These are phyloP conservation scores for Rousettus leschenaultii DNA, from an alignment of 2,113 vertebrate species.

Conservation along the genomic window DNA sequence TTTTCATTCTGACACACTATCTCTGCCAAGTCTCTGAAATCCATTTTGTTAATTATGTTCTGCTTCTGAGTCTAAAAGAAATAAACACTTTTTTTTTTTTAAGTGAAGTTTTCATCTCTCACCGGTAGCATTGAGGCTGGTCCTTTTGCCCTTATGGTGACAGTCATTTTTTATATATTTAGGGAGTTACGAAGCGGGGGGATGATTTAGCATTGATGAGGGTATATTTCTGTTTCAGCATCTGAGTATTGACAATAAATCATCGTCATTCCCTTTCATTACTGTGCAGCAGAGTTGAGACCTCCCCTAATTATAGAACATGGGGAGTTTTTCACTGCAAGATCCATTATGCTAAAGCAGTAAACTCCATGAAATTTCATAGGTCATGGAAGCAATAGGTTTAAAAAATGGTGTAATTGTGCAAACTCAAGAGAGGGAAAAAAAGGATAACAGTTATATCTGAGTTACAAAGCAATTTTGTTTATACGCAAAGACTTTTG, in stretches of 20 bases:
- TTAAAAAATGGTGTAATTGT: not conserved
- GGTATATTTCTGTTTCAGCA: not conserved
- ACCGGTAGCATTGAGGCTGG: not conserved
- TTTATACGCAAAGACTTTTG: not conserved
- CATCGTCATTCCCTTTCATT: not conserved
- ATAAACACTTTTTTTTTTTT: not conserved
- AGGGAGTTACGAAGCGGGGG: not conserved
- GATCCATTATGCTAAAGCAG: not conserved
- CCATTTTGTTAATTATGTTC: not conserved
- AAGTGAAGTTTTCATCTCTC: not conserved
- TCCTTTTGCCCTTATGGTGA: not conserved
- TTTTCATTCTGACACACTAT: not conserved
- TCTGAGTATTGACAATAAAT: not conserved
- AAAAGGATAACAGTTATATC: not conserved
- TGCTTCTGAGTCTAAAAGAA: not conserved
- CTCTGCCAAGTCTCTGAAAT: slow-evolving; percentile 2
- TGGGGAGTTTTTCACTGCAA: not conserved
- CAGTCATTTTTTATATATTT: not conserved
- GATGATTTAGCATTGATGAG: not conserved
- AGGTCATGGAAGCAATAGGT: not conserved
- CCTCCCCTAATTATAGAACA: not conserved
- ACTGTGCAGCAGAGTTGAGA: not conserved
- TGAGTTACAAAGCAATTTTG: not conserved
- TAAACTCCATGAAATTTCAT: not conserved
- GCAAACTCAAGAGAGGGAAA: not conserved